Evolutionary conservation across 2,888 invertebrate genomes (phyloP), one percentile per base, ranked within the genome.

Genomic region (Philereme transversata): DNA sequence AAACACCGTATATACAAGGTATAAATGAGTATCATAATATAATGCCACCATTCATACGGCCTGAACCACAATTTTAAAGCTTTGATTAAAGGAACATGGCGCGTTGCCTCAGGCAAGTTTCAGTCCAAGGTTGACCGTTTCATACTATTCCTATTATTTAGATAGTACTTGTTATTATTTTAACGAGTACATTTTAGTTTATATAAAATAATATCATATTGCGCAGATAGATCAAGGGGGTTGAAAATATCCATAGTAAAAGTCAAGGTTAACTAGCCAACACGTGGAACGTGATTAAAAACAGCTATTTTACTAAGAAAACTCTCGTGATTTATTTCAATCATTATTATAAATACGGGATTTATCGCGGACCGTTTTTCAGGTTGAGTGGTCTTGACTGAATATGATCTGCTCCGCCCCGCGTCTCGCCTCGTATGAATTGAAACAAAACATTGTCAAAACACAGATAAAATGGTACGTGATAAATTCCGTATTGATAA

Each of bases 21-120:
- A 22, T 22, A 22, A 22, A 22, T 22, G 22, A 22, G 22, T 22
- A 22, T 22, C 3, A 22, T 22, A 22, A 22, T 22, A 22, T 22
- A 22, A 22, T 22, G 22, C 22, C 22, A 3, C 1, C 22, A 22
- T 22, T 22, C 22, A 22, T 3, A 40, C 40, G 40, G 40, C 40
- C 8, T 46, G 6, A 36, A 43, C 40, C n/a, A 57, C 56, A 4
- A 49, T 49, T 36, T 49, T n/a, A 10, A 36, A 10, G 48, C 10
- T 49, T 36, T 49, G 48, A 49, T 49, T 49, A 49, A 49, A 36
- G 48, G 36, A 10, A 36, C 7, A 10, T 10, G 8, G 9, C 34
- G 43, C n/a, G n/a, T 8, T n/a, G 33, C 47, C 47, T 34, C 34
- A n/a, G 47, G 47, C 9, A 9, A 8, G n/a, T n/a, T 33, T 33